These are phyloP conservation scores for Zootermopsis nevadensis DNA, from an alignment of 2,888 invertebrate species.

Conservation along the genomic window DNA sequence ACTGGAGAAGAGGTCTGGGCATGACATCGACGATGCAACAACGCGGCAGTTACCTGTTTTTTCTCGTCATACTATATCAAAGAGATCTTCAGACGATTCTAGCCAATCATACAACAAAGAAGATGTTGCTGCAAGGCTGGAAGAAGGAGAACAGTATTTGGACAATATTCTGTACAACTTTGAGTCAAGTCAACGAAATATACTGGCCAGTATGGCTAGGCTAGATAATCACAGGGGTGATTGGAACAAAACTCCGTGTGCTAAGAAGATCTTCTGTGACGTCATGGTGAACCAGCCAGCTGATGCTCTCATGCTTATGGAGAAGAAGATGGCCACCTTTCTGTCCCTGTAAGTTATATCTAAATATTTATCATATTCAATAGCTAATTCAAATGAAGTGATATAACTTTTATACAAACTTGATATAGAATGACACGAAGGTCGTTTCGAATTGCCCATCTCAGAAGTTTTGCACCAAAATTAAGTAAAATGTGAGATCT, in stretches of 20 bases:
- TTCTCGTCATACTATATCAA: constrained; percentile 4
- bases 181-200: constrained; percentile 32
- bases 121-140: neutral
- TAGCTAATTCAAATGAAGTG: no score
- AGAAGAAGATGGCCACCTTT: constrained; percentile 82
- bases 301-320: constrained; percentile 79
- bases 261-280: constrained; percentile 81
- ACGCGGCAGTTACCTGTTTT: no score
- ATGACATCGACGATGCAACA: neutral
- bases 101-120: neutral
- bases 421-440: no score
- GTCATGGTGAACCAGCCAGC: constrained; percentile 76
- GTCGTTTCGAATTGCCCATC: no score
- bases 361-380: no score
- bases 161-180: constrained; percentile 50
- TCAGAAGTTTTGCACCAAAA: no score
- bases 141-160: constrained; percentile 19
- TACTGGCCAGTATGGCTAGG: constrained; percentile 17
- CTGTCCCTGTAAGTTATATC: constrained; percentile 74
- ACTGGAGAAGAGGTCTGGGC: neutral
- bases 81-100: neutral
- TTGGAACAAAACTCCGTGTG: constrained; percentile 82
- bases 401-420: no score
- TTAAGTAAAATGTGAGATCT: no score
- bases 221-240: constrained; percentile 58